Conservation (phyloP, 23 tunicate species). For the Halocynthia aurantium region DNA sequence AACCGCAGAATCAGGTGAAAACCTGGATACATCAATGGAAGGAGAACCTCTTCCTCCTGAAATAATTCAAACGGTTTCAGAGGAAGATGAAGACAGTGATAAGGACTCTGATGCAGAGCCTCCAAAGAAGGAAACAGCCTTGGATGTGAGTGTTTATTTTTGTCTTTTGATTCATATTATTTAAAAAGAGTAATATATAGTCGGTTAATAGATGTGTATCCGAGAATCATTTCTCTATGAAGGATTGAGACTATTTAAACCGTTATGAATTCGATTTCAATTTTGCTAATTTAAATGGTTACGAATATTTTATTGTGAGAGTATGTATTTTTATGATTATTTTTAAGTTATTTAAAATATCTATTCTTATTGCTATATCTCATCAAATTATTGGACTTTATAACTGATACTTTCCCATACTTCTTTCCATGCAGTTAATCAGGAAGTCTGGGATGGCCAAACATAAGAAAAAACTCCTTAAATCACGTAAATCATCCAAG, state of each 20-base stretch:
- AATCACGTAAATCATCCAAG: neutral
- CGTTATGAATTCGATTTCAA: neutral
- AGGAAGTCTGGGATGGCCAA: constrained; percentile 20
- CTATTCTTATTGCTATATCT: too few species aligned
- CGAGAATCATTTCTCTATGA: too few species aligned
- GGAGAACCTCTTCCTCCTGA: neutral
- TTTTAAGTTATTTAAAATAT: neutral
- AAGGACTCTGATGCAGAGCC: constrained; percentile 68
- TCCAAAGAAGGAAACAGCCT: constrained; percentile 49
- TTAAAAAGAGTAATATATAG: neutral
- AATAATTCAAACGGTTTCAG: neutral
- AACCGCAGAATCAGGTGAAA: neutral
- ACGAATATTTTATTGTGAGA: neutral
- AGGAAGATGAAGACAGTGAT: constrained; percentile 59
- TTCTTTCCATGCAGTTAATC: constrained; percentile 1
- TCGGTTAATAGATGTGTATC: too few species aligned
- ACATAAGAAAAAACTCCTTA: constrained; percentile 18
- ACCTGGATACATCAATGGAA: neutral
- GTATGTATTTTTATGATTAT: neutral
- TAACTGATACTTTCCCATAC: too few species aligned
- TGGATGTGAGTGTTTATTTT: constrained; percentile 51
- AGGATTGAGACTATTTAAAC: too few species aligned
- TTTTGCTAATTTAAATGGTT: neutral
- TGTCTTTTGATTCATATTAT: neutral
- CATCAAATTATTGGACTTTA: too few species aligned